Evolutionary conservation across 2,797 vertebrate species (phyloP), one percentile per base, ranked within the genome.

Genomic region (Vireo griseus): DNA sequence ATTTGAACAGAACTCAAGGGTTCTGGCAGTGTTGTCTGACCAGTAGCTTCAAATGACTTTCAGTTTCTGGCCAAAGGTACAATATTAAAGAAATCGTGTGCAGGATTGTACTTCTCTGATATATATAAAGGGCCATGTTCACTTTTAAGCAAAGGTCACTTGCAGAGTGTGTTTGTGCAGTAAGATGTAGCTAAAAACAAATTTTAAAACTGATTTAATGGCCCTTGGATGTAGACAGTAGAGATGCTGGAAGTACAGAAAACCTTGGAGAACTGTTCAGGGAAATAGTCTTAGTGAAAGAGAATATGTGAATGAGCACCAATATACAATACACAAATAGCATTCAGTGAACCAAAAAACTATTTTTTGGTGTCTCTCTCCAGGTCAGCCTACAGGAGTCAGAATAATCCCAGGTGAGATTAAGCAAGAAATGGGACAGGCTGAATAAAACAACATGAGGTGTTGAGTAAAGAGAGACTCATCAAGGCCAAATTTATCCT

Each of bases 401-500:
- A 83, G 71, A 96, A 77, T 87, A 90, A 68, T 68, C 31, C 33
- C 44, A 45, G 35, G 26, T 83, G 42, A 71, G 75, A 72, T 74
- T 90, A 96, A 72, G 75, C 72, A 95, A 96, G 92, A 77, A 92
- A 89, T 72, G 69, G 22, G 61, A 59, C 82, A 85, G 71, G 22
- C n/a, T 62, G n/a, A 58, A 58, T 85, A 47, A 89, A 95, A 21
- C 73, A 80, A n/a, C 51, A 54, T 58, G 72, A 85, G 61, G 54
- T 86, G 78, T 92, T 97, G 92, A 95, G 84, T 95, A 92, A 94
- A 89, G 93, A 55, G 62, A 92, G 75, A 93, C 39, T 95, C 89
- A 93, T 62, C 13, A 2, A 87, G 84, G 68, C 78, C 94, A 90
- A 81, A 90, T 95, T 86, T 92, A 93, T 91, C 84, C 87, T 91